These are phyloP conservation scores for Mimas tiliae DNA, from an alignment of 2,888 invertebrate genomes.

Conservation along the genomic window DNA sequence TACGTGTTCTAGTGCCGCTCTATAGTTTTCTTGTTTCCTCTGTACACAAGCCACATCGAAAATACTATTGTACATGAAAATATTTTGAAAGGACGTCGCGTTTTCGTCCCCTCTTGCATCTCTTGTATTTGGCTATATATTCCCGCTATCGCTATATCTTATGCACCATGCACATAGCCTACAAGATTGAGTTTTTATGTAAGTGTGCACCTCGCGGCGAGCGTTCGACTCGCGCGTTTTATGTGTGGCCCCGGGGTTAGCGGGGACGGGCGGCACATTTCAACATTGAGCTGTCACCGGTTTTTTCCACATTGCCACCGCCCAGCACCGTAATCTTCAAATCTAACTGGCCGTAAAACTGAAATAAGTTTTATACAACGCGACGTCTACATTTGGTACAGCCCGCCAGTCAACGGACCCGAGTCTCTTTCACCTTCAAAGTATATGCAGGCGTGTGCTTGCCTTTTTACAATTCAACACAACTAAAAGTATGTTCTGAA, in stretches of 20 bases:
- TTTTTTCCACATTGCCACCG: constrained; percentile 59
- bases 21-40: no score
- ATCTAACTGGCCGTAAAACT: constrained; percentile 73
- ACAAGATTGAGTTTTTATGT: constrained; percentile 28
- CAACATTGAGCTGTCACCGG: constrained; percentile 67
- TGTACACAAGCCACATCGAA: no score
- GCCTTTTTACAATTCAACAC: background rate
- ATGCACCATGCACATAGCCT: background rate
- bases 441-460: background rate
- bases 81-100: no score
- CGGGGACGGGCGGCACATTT: constrained; percentile 43
- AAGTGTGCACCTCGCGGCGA: constrained; percentile 60
- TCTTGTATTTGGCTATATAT: background rate
- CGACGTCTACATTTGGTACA: constrained; percentile 12
- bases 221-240: constrained; percentile 49
- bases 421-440: constrained; percentile 10
- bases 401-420: constrained; percentile 7
- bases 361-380: constrained; percentile 52
- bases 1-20: no score
- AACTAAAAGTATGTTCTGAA: background rate
- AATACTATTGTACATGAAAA: no score
- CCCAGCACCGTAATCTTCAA: constrained; percentile 64
- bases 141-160: background rate
- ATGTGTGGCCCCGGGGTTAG: constrained; percentile 51
- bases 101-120: no score